Evolutionary conservation across 1,140 invertebrate genomes (phyloP).

Genomic region (Drosophila tropicalis): DNA sequence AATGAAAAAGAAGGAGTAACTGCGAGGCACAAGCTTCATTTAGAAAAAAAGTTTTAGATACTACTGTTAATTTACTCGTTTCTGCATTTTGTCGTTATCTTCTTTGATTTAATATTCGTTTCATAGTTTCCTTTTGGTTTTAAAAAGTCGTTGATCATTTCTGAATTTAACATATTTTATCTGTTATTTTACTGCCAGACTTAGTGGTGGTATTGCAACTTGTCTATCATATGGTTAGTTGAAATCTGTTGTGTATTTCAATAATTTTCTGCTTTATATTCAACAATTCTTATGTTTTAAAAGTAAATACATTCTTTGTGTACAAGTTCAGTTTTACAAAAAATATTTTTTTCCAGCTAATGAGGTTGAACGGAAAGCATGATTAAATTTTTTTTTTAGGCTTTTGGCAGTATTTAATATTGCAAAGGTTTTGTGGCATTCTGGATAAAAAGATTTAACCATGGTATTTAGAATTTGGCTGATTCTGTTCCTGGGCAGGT

Average conservation of each 20-base stretch:
- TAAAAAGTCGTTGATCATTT: neutral
- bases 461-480: too few relatives aligned
- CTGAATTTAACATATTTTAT: neutral
- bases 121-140: neutral
- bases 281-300: slow-evolving; percentile 24
- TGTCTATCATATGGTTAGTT: neutral
- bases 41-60: neutral
- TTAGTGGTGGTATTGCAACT: neutral
- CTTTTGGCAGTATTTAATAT: neutral
- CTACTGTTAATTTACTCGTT: neutral
- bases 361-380: neutral
- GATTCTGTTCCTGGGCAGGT: too few relatives aligned
- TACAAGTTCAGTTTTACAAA: slow-evolving; percentile 17
- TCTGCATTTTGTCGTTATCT: neutral
- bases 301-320: neutral
- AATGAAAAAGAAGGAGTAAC: neutral
- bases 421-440: neutral
- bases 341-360: neutral
- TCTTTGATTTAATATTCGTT: neutral
- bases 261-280: slow-evolving; percentile 7
- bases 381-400: neutral
- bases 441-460: too few relatives aligned
- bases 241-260: neutral
- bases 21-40: slow-evolving; percentile 14
- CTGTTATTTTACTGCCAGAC: neutral